Percentiles rank a stretch among this genome's conserved stretches.
Evolutionary conservation across 2,888 invertebrate genomes (phyloP).

Genomic region (Antheraea assamensis): DNA sequence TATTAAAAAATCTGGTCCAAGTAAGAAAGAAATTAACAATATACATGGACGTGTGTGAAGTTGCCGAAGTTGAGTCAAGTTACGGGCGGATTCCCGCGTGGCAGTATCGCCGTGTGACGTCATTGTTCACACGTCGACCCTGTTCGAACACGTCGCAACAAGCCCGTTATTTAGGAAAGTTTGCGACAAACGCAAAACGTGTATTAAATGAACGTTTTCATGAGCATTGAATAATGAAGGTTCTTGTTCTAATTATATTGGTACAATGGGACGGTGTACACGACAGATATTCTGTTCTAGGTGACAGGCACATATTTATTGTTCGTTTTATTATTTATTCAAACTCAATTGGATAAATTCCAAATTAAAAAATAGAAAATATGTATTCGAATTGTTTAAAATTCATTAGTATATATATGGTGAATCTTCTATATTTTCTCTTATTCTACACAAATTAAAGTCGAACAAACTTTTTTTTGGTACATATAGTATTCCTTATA

Average conservation of each 20-base stretch:
- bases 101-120: slow-evolving; percentile 61
- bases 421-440: too few species aligned
- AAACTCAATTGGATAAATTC: background rate
- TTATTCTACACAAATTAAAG: too few species aligned
- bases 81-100: slow-evolving; percentile 54
- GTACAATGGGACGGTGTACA: slow-evolving; percentile 25
- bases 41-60: slow-evolving; percentile 2
- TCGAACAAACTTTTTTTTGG: too few species aligned
- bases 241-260: slow-evolving; percentile 28
- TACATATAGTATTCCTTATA: too few species aligned
- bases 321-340: background rate
- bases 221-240: slow-evolving; percentile 18
- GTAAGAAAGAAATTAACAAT: slow-evolving; percentile 15
- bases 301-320: slow-evolving; percentile 16
- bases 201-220: slow-evolving; percentile 19
- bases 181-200: slow-evolving; percentile 22
- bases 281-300: slow-evolving; percentile 27
- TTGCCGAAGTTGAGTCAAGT: slow-evolving; percentile 31
- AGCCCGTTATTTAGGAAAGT: slow-evolving; percentile 42
- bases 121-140: slow-evolving; percentile 59
- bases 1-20: background rate
- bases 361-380: background rate
- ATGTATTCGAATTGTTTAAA: background rate
- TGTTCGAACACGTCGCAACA: slow-evolving; percentile 37
- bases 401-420: too few species aligned